These are phyloP conservation scores for Andrena bucephala DNA, from an alignment of 2,888 invertebrate species.

Conservation along the genomic window DNA sequence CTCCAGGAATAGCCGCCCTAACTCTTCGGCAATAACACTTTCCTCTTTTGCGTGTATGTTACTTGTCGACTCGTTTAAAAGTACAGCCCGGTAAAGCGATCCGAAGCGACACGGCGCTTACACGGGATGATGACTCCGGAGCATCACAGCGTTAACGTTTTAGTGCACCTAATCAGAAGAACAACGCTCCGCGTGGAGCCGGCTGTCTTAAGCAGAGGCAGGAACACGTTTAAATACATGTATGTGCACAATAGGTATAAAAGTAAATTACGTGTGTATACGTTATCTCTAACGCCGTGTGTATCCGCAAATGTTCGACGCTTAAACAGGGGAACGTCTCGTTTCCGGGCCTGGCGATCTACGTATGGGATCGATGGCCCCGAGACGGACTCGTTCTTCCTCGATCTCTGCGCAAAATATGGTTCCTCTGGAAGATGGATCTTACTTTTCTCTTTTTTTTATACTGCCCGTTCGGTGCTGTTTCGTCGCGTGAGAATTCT, in stretches of 20 bases:
- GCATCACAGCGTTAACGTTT: conserved; percentile 24
- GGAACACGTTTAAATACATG: conserved; percentile 61
- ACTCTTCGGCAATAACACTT: conserved; percentile 41
- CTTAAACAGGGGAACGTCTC: conserved; percentile 18
- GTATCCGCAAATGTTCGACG: conserved; percentile 69
- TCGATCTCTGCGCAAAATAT: conserved; percentile 41
- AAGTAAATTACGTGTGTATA: conserved; percentile 69
- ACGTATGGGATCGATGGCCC: background rate
- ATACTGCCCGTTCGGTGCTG: conserved; percentile 18
- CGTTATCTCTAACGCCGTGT: conserved; percentile 66
- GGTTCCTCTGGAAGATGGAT: conserved; percentile 29
- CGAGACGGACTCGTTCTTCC: conserved; percentile 2
- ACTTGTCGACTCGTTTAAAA: conserved; percentile 31
- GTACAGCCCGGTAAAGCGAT: conserved; percentile 37
- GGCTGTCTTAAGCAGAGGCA: conserved; percentile 26
- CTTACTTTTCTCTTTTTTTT: background rate
- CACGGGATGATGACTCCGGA: conserved; percentile 16
- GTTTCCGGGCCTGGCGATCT: background rate
- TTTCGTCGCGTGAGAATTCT: conserved; percentile 9
- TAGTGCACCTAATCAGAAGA: conserved; percentile 45
- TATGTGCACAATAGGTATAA: conserved; percentile 70
- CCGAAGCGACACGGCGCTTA: conserved; percentile 33
- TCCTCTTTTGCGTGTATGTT: conserved; percentile 44
- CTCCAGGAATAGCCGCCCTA: conserved; percentile 6
- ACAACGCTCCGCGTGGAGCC: conserved; percentile 1